Conservation (phyloP, 2,797 vertebrate species). For the Dendrocincla tyrannina region DNA sequence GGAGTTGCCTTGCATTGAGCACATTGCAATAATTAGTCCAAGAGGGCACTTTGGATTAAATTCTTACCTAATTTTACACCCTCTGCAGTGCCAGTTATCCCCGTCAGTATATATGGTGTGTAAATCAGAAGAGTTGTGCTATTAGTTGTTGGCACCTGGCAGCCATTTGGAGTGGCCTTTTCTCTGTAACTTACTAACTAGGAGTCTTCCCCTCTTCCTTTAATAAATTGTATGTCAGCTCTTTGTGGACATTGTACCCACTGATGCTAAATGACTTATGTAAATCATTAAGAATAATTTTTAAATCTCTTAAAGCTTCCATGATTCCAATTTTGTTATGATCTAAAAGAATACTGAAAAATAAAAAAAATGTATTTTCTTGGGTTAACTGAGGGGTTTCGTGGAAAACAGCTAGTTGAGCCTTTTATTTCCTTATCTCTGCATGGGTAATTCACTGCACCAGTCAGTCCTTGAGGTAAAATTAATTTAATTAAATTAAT, state of each 20-base stretch:
- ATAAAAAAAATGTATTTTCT: not conserved
- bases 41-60: not conserved
- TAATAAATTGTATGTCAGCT: not conserved
- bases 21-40: not conserved
- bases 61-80: not conserved
- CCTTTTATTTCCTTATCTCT: not conserved
- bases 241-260: not conserved
- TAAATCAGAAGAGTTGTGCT: not conserved
- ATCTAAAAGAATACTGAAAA: not conserved
- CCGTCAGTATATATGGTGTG: not conserved
- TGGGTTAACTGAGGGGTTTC: not conserved
- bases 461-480: not conserved
- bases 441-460: not conserved
- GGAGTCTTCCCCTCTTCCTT: not conserved
- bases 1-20: not conserved
- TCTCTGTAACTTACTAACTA: not conserved
- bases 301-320: not conserved
- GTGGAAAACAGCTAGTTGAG: not conserved
- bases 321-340: not conserved
- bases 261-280: not conserved
- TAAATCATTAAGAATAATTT: not conserved
- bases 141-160: not conserved
- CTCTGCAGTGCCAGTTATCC: not conserved
- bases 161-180: not conserved
- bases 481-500: not conserved